Evolutionary conservation across 2,888 invertebrate genomes (phyloP).

Genomic region (Aphidius colemani): DNA sequence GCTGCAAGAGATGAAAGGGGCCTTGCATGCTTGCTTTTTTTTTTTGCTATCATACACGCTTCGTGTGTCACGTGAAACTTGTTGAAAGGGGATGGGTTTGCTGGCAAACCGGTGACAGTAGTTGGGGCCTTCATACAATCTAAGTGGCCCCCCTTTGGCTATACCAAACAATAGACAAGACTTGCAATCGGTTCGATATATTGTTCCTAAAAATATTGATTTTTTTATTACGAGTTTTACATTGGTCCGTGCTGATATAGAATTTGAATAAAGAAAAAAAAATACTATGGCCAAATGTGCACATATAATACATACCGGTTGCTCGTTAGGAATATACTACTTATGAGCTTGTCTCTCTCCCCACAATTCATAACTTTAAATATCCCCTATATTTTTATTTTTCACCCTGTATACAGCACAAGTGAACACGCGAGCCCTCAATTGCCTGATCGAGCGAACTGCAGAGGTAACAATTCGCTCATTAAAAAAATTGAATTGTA

Average conservation of each 20-base stretch:
- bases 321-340: slow-evolving; percentile 24
- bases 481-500: slow-evolving; percentile 10
- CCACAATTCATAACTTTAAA: slow-evolving; percentile 8
- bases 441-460: slow-evolving; percentile 20
- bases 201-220: slow-evolving; percentile 24
- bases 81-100: neutral
- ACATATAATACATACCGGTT: slow-evolving; percentile 10
- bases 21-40: neutral
- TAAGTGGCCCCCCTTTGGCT: slow-evolving; percentile 1
- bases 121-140: neutral
- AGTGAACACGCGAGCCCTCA: slow-evolving; percentile 25
- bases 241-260: slow-evolving; percentile 25
- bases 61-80: slow-evolving; percentile 12
- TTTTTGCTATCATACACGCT: neutral
- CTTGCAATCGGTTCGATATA: slow-evolving; percentile 26
- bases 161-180: slow-evolving; percentile 4
- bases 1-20: slow-evolving; percentile 22
- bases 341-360: slow-evolving; percentile 10
- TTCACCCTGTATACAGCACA: slow-evolving; percentile 2
- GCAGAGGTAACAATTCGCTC: slow-evolving; percentile 22
- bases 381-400: slow-evolving; percentile 1
- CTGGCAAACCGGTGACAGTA: slow-evolving; percentile 4
- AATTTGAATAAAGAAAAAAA: slow-evolving; percentile 28
- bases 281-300: slow-evolving; percentile 17
- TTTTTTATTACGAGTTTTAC: slow-evolving; percentile 18